Evolutionary conservation across 1,140 invertebrate genomes (phyloP).

Genomic region (Halictus rubicundus): DNA sequence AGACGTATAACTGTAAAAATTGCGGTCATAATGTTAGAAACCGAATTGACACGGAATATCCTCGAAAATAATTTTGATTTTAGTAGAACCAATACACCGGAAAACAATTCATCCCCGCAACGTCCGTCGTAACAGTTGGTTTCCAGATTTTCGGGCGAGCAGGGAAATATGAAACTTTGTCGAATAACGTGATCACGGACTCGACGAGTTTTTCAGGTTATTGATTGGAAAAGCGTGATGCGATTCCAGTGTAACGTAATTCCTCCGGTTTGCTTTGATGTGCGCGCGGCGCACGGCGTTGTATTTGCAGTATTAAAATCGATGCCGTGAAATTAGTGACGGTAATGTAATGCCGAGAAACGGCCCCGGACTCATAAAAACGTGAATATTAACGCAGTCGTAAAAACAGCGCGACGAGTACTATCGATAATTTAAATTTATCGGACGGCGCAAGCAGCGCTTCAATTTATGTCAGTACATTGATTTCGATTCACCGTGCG

Average conservation of each 20-base stretch:
- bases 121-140: neutral
- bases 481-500: neutral
- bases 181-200: neutral
- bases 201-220: neutral
- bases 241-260: neutral
- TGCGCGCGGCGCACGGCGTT: neutral
- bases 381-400: no score
- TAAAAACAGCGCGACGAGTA: neutral
- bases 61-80: no score
- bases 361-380: neutral
- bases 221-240: slow-evolving; percentile 5
- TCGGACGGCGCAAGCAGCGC: neutral
- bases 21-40: no score
- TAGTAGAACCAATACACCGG: no score
- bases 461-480: neutral
- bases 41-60: no score
- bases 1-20: no score
- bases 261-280: slow-evolving; percentile 15
- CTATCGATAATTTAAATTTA: neutral
- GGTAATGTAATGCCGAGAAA: neutral
- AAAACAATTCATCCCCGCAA: neutral
- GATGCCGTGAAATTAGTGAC: slow-evolving; percentile 1
- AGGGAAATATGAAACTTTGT: neutral
- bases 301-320: slow-evolving; percentile 7
- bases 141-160: neutral